Evolutionary conservation across 1,140 invertebrate species (phyloP), one percentile per base, ranked within the genome.

Genomic region (Oncopodura yosiiana): DNA sequence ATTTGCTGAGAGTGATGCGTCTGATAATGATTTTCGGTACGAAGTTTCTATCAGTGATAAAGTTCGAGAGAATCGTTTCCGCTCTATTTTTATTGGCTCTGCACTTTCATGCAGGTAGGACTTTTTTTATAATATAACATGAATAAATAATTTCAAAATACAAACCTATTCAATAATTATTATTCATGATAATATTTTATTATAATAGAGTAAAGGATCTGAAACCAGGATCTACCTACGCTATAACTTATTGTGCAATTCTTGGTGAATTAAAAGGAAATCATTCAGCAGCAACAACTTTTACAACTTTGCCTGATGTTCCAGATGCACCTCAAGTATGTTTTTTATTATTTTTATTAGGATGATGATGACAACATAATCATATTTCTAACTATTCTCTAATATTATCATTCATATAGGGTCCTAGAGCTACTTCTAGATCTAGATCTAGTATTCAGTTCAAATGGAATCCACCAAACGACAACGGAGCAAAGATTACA

Each of bases 221-320:
- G 55, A 78, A 81, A 68, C 86, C 87, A 9, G 84, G 82, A 3
- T 83, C 83, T 65, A 83, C 86, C 62, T 91, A 89, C 68, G 78
- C 79, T 38, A 78, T 89, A 32, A 82, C 81, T 52, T 71, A 85
- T 34, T 80, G 81, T 63, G 65, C 63, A 16, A 59, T 60, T 38
- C 68, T 30, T 69, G 53, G 58, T 53, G 64, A 75, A 68, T 56
- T 70, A 64, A 67, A 73, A 66, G 72, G 79, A 64, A 64, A 61
- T 63, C 75, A 65, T 64, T 76, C 69, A 58, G 74, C 71, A 66
- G 74, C 66, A 61, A 71, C 75, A 4, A 72, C 73, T 50, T 77
- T 81, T 60, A 73, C 73, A 27, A 83, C 82, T 4, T 80, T 81
- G 8, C 66, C 81, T 26, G 82, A 81, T 61, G 79, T 80, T 51